A percentile compares a stretch with the other conserved stretches of the same genome.
Evolutionary conservation across 2,888 invertebrate genomes (phyloP).

Genomic region (Protonemura montana): DNA sequence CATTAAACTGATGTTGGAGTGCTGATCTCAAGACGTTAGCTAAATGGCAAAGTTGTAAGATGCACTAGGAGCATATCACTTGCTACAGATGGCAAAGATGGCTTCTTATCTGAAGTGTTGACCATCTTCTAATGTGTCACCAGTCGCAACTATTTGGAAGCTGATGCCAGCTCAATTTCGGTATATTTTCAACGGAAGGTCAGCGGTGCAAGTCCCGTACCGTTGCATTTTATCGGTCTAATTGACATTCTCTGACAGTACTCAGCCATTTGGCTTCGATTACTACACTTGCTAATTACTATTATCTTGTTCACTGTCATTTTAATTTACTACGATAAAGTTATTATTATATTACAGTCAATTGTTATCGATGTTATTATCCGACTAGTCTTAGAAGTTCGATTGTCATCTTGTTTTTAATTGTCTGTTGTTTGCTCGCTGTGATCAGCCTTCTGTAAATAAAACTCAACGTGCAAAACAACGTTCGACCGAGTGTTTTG

Average conservation of each 20-base stretch:
- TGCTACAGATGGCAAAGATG: too few relatives aligned
- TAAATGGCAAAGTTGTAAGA: too few relatives aligned
- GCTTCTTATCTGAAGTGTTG: too few relatives aligned
- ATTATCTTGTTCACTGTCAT: neutral
- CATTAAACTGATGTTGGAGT: too few relatives aligned
- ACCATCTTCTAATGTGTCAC: too few relatives aligned
- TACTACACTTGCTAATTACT: neutral
- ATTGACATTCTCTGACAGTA: neutral
- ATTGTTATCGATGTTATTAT: conserved; percentile 7
- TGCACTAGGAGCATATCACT: too few relatives aligned
- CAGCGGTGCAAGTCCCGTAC: too few relatives aligned
- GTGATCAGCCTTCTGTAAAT: conserved; percentile 7
- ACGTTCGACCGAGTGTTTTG: neutral
- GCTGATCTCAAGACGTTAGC: too few relatives aligned
- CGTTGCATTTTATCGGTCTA: neutral
- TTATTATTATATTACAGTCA: neutral
- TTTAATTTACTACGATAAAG: neutral
- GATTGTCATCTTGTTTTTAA: neutral
- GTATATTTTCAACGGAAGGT: too few relatives aligned
- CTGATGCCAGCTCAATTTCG: neutral
- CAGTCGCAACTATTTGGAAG: neutral
- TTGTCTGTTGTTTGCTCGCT: neutral
- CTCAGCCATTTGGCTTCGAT: neutral
- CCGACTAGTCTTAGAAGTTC: neutral
- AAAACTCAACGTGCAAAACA: neutral